Base-by-base conservation (phyloP, 2,113 vertebrate species). In the Damaliscus lunatus region DNA sequence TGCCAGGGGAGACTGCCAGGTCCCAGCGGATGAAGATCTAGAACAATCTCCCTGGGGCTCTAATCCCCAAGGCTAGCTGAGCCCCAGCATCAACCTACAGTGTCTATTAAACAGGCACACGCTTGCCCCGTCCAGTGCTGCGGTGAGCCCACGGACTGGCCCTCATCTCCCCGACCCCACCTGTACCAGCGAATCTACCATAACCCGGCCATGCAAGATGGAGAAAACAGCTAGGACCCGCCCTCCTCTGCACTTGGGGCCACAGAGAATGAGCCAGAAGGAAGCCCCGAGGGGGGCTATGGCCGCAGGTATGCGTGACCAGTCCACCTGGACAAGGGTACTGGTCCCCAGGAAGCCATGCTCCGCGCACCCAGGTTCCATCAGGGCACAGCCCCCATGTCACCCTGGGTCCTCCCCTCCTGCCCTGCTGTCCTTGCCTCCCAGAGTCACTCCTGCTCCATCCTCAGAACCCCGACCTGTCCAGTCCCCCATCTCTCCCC, bases 361-460 rank as follows among this genome's bases (percentile, higher is more conserved):
- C 33, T 59, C 85, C 5, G 3, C 0, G 0, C 5, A 29, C 11
- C 36, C 7, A 1, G 10, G 19, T 27, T 21, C 91, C 12, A 0
- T 15, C 31, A 29, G 77, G 59, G n/a, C 53, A 3, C 7, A 2
- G n/a, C 64, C 50, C 33, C 80, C 3, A 1, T 1, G 3, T 10
- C 55, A 29, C 40, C 31, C 6, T 3, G 48, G 36, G 62, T 21
- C n/a, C 25, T 88, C 25, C 64, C 23, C 29, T n/a, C 16, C 12
- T 1, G 11, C 31, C 25, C 64, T 67, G 64, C 46, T 13, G 7
- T 59, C 53, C 27, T 52, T 15, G 17, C 55, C 50, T 55, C 31
- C 87, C 40, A 36, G 48, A 21, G 10, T 7, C 19, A 36, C 31
- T 62, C 3, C 25, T n/a, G 74, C 50, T 74, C 88, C 33, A 0